Base-by-base conservation (phyloP, 92 coral and sea anemone genomes). In the Pocillopora grandis region DNA sequence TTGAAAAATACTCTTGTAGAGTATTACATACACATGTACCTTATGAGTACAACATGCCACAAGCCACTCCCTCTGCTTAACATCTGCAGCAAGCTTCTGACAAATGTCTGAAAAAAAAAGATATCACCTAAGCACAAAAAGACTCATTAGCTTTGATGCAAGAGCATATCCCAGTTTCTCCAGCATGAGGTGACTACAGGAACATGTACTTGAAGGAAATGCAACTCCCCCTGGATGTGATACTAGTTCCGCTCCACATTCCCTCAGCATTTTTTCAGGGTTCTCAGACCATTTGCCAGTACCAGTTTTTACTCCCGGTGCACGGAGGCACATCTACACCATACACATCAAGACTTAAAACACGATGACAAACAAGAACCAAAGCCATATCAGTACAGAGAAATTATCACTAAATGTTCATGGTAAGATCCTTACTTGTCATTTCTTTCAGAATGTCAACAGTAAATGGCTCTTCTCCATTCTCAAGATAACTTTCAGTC, bases 1-100 rank as follows among this genome's bases (percentile, higher is more conserved):
- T 7, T 42, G 8, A 7, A 42, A 42, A 42, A 42, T 0, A 42
- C 4, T 42, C 31, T 42, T 42, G 52, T 7, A 42, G 52, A 7
- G 8, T 42, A 7, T 42, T 42, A 42, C 33, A 55, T 84, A 31
- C 12, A 1, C 13, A 58, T 65, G n/a, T 73, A 97, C 99, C 94
- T 92, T 97, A 31, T 94, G 99, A 62, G 98, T 89, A 17, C 97
- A 94, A 91, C 99, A 97, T 61, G 98, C 99, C 35, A 97, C 94
- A 73, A 97, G 89, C 99, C 99, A 97, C 79, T 97, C 99, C 56
- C 99, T 85, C 81, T 97, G 98, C 68, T 97, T 90, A 10, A 92
- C 99, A 84, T 94, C 95, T 60, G 98, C 91, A 42, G 98, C 84
- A 37, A 97, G 94, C 71, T 97, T 97, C 77, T 97, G 99, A 84